Evolutionary conservation across 2,113 vertebrate species (phyloP), one percentile per base, ranked within the genome.

Genomic region (Eurystomus gularis): DNA sequence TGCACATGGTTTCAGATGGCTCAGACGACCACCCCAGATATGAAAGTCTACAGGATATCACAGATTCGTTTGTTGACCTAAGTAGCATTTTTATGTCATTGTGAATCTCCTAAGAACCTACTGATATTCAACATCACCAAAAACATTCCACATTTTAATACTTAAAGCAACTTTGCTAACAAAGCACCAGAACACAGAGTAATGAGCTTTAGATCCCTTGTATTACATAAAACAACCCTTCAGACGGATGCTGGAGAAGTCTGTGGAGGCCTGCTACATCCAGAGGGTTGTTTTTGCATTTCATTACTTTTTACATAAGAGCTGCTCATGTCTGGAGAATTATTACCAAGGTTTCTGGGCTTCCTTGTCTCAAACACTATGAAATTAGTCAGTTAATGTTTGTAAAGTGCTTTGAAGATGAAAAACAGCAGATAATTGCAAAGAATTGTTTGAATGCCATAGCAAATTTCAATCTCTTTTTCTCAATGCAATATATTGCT

Each of bases 231-330:
- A 94, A 68, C 33, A 62, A 60, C 31, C 73, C 68, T 62, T 81
- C 80, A 89, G 84, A 78, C 83, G 62, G 69, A 76, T 44, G 49
- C 77, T 85, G 72, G 17, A 65, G 79, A 95, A 65, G 28, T 76
- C 91, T 82, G 8, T 54, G 29, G 83, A 94, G 96, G 73, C 58
- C 70, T 87, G 73, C 49, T 82, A 80, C 81, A 80, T 87, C 92
- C 83, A 94, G 66, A 87, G 69, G 44, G 83, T 39, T 89, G 77
- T 7, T 89, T 69, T 86, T 95, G 94, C 91, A 96, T 93, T 96
- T 93, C 92, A 96, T 94, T 94, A 80, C 65, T 88, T 89, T 94
- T 94, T 94, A 95, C 33, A 55, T 92, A 96, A 96, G 90, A 94
- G 75, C 21, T 75, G 87, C 35, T 96, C 80, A n/a, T 64, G 79